Evolutionary conservation across 2,113 vertebrate species (phyloP).

Genomic region (Chloropsis cyanopogon): DNA sequence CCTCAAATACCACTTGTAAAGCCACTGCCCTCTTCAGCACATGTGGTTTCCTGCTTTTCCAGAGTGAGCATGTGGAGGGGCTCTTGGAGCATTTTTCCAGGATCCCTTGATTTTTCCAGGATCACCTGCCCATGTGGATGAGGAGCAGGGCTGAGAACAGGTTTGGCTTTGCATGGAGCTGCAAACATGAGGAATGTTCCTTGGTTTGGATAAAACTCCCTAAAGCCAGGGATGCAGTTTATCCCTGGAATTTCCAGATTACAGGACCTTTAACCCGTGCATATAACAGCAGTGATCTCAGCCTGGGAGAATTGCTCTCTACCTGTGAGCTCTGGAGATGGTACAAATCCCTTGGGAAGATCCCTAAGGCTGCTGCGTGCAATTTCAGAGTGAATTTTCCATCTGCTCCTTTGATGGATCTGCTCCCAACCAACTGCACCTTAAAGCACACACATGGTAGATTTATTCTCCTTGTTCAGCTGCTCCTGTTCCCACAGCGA

Average conservation of each 20-base stretch:
- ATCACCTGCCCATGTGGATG: fast-evolving
- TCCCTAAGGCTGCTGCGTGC: background rate
- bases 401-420: background rate
- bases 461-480: background rate
- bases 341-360: background rate
- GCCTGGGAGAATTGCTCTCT: background rate
- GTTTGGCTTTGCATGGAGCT: background rate
- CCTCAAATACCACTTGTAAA: background rate
- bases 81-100: background rate
- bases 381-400: background rate
- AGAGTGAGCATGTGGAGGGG: background rate
- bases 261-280: background rate
- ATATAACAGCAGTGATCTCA: background rate
- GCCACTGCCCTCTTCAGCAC: background rate
- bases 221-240: background rate
- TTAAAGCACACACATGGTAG: background rate
- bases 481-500: background rate
- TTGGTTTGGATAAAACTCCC: background rate
- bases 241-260: background rate
- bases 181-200: fast-evolving
- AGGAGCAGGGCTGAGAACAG: background rate
- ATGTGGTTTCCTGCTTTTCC: fast-evolving
- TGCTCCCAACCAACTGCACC: background rate
- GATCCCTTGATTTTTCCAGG: background rate
- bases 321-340: background rate